Evolutionary conservation across 2,888 invertebrate genomes (phyloP), one percentile per base, ranked within the genome.

Genomic region (Cabera pusaria): DNA sequence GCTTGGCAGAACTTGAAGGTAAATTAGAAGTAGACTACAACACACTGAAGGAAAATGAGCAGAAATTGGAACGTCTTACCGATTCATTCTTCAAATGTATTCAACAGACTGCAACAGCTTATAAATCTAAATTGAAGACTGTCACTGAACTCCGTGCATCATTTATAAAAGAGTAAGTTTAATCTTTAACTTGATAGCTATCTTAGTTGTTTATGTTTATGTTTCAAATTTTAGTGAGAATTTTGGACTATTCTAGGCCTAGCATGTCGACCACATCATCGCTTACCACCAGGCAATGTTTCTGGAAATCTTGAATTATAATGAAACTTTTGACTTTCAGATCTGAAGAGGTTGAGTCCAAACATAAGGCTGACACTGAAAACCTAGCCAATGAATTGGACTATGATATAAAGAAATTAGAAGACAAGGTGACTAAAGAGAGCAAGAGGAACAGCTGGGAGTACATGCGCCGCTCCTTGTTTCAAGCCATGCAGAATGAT

Each of bases 401-500:
- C 45, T 69, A 77, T 32, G 76, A 83, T 29, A 80, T 84, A 17
- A 71, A 67, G 26, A 72, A 70, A 29, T 52, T 85, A 20, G 78
- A 85, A 49, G 64, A 80, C 27, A 81, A 84, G 59, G 53, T 86
- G 2, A 60, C 83, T 23, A 58, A 72, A 5, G 82, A 86, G 44
- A 79, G 83, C 8, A 85, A 80, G 40, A 68, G 73, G 29, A 81
- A 55, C 55, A 75, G 78, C 26, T 74, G 75, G 73, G 82, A 86
- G 48, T 71, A 67, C 7, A 52, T 87, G 20, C 66, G 71, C 1
- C 68, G 73, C 60, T 75, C 74, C 6, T 72, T 86, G 35, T 71
- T 79, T 43, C 71, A 81, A 60, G 72, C 74, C 64, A 78, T 85
- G 75, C 72, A 82, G 43, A 78, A 79, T 72, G 76, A 80, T 55